These are phyloP conservation scores for Ellobius talpinus DNA, from an alignment of 2,113 vertebrate species.

Conservation along the genomic window DNA sequence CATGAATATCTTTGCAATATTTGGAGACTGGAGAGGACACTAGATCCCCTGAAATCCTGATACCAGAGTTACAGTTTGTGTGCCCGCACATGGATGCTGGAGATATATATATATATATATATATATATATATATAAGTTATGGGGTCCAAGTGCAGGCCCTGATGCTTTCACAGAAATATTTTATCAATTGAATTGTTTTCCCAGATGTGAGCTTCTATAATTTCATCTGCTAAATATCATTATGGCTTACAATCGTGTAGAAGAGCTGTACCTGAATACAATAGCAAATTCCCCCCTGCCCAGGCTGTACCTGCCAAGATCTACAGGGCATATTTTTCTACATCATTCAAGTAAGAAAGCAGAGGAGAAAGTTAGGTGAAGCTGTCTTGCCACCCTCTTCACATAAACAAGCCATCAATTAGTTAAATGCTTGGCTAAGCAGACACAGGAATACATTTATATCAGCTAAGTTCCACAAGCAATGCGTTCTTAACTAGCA, in stretches of 20 bases:
- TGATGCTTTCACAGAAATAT: background rate
- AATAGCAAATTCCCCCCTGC: background rate
- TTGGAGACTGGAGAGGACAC: background rate
- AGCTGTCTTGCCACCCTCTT: slow-evolving; percentile 22
- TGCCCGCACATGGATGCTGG: background rate
- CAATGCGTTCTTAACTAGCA: background rate
- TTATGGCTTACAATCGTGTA: background rate
- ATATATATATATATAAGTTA: no score
- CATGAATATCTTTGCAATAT: background rate
- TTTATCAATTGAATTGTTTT: background rate
- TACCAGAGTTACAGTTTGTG: background rate
- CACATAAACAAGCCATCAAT: slow-evolving; percentile 47
- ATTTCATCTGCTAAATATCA: slow-evolving; percentile 41
- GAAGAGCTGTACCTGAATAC: background rate
- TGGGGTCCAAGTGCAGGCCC: background rate
- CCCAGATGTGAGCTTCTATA: background rate
- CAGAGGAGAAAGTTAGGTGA: background rate
- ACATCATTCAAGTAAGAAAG: background rate
- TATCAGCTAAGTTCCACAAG: slow-evolving; percentile 16
- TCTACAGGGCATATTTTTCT: slow-evolving; percentile 20
- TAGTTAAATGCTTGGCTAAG: slow-evolving; percentile 44
- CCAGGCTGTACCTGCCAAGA: background rate
- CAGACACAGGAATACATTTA: background rate
- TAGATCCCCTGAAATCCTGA: background rate
- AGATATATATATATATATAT: background rate